phyloP scores from a whole-genome alignment of 64 coral and sea anemone species.

The Orbicella faveolata region DNA sequence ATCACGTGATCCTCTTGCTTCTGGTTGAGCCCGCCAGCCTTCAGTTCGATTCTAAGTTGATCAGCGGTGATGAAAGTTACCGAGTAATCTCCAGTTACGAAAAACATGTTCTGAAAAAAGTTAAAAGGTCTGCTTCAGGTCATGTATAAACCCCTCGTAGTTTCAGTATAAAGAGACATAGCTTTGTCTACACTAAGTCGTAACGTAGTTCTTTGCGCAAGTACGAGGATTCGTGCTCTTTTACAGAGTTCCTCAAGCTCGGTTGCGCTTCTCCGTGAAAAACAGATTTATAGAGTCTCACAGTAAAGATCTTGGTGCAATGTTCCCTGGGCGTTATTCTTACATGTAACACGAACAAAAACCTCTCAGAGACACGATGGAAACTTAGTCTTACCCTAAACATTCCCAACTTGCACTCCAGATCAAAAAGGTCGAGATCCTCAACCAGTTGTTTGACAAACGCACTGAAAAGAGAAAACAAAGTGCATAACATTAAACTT shows the following conservation, averaged over 20 bases:
- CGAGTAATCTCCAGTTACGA: slow-evolving; percentile 74
- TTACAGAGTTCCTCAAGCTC: too few species aligned
- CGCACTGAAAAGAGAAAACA: slow-evolving; percentile 33
- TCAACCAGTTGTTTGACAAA: slow-evolving; percentile 83
- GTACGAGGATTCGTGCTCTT: too few species aligned
- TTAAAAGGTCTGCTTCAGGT: background rate
- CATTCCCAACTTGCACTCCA: slow-evolving; percentile 83
- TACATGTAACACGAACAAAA: too few species aligned
- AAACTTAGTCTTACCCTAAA: slow-evolving; percentile 54
- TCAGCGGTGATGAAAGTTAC: slow-evolving; percentile 69
- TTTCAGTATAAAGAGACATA: too few species aligned
- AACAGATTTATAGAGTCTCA: too few species aligned
- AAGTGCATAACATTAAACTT: background rate
- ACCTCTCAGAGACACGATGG: too few species aligned
- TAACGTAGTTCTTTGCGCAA: background rate
- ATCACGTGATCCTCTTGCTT: slow-evolving; percentile 89
- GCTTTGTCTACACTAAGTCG: background rate
- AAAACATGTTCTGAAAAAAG: slow-evolving; percentile 77
- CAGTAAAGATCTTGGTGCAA: too few species aligned
- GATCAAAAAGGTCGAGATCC: slow-evolving; percentile 66
- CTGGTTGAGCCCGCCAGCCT: slow-evolving; percentile 86
- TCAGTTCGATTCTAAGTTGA: slow-evolving; percentile 82
- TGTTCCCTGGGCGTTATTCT: too few species aligned
- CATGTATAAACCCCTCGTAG: background rate
- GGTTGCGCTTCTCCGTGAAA: too few species aligned